Evolutionary conservation across 1,140 invertebrate genomes (phyloP).

Genomic region (Ptiloglossa arizonensis): DNA sequence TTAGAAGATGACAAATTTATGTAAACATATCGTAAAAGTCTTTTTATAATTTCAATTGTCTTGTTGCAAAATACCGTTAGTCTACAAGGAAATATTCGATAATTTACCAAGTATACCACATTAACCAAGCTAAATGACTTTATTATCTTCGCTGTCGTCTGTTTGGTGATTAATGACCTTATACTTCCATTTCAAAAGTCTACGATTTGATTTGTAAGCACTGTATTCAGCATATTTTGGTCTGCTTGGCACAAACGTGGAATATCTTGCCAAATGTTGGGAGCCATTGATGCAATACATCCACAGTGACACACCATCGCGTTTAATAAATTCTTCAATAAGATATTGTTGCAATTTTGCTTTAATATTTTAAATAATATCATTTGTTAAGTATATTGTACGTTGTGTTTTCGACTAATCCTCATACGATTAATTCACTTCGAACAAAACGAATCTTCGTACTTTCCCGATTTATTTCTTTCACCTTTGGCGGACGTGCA

Average conservation of each 20-base stretch:
- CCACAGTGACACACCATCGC: background rate
- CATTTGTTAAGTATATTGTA: background rate
- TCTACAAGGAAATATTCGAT: background rate
- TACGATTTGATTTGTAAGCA: no score
- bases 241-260: slow-evolving; percentile 45
- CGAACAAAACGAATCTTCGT: background rate
- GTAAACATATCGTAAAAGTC: background rate
- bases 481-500: background rate
- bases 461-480: background rate
- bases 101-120: background rate
- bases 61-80: no score
- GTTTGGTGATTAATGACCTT: background rate
- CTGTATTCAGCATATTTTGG: slow-evolving; percentile 26
- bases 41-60: background rate
- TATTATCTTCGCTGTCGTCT: background rate
- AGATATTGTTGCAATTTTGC: background rate
- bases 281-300: slow-evolving; percentile 11
- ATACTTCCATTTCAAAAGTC: slow-evolving; percentile 1
- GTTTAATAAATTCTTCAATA: background rate
- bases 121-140: background rate
- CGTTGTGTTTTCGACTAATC: background rate
- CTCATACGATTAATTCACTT: background rate
- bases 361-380: background rate
- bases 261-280: slow-evolving; percentile 35
- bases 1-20: background rate